phyloP scores from a whole-genome alignment of 2,888 invertebrate genomes.

The Lycaena phlaeas region DNA sequence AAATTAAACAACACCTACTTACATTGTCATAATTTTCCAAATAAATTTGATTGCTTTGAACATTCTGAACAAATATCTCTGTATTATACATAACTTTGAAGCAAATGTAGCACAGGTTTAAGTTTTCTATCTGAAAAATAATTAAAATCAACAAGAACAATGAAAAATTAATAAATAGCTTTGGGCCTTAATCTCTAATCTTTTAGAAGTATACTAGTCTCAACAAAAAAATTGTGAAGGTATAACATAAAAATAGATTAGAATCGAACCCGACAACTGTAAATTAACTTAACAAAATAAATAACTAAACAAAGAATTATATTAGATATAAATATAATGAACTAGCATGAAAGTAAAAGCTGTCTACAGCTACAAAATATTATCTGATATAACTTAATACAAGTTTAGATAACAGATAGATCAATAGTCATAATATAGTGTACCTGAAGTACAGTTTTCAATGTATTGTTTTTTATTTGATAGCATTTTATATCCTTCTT shows the following conservation, averaged over 20 bases:
- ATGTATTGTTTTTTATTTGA: slow-evolving; percentile 28
- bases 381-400: not conserved
- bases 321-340: too few species aligned
- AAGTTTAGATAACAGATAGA: not conserved
- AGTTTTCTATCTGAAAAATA: slow-evolving; percentile 33
- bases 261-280: too few species aligned
- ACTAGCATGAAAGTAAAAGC: not conserved
- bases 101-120: slow-evolving; percentile 43
- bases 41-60: slow-evolving; percentile 42
- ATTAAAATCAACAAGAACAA: too few species aligned
- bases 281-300: too few species aligned
- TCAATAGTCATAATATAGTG: not conserved
- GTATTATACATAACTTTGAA: slow-evolving; percentile 35
- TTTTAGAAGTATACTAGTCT: too few species aligned
- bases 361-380: not conserved
- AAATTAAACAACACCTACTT: slow-evolving; percentile 24
- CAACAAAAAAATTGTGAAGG: too few species aligned
- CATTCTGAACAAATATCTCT: slow-evolving; percentile 43
- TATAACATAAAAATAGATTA: too few species aligned
- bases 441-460: slow-evolving; percentile 46
- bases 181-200: too few species aligned
- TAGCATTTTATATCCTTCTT: slow-evolving; percentile 29
- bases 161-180: too few species aligned
- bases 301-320: too few species aligned
- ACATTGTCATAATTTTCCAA: slow-evolving; percentile 39